phyloP scores from a whole-genome alignment of 2,113 vertebrate genomes.

The Limanda limanda region DNA sequence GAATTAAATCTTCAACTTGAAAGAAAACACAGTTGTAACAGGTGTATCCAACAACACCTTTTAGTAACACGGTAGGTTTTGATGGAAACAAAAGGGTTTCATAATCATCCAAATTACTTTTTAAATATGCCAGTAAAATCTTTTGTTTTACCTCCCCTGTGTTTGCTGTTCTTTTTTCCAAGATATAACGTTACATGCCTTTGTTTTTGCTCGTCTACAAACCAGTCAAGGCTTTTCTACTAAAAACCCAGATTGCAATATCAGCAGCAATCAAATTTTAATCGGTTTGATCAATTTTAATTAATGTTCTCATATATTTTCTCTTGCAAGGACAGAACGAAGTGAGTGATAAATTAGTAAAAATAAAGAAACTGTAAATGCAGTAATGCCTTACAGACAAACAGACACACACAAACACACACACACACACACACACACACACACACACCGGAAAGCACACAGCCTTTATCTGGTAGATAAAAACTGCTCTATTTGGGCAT shows the following conservation, averaged over 20 bases:
- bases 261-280: constrained; percentile 4
- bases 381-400: background rate
- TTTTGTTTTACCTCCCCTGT: background rate
- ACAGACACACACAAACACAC: constrained; percentile 10
- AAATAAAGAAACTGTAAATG: constrained; percentile 23
- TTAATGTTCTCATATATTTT: background rate
- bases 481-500: constrained; percentile 61
- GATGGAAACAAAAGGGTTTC: too few species aligned
- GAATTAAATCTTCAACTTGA: background rate
- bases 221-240: background rate
- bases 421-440: constrained; percentile 13
- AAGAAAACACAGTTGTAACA: background rate
- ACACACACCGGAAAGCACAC: constrained; percentile 6
- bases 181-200: background rate
- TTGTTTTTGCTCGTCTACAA: background rate
- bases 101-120: background rate
- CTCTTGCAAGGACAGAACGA: background rate
- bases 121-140: background rate
- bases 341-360: background rate
- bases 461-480: constrained; percentile 53
- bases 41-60: too few species aligned
- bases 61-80: too few species aligned
- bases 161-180: background rate
- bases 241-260: background rate
- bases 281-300: background rate